Evolutionary conservation across 2,797 vertebrate species (phyloP).

Genomic region (Lepus townsendii): DNA sequence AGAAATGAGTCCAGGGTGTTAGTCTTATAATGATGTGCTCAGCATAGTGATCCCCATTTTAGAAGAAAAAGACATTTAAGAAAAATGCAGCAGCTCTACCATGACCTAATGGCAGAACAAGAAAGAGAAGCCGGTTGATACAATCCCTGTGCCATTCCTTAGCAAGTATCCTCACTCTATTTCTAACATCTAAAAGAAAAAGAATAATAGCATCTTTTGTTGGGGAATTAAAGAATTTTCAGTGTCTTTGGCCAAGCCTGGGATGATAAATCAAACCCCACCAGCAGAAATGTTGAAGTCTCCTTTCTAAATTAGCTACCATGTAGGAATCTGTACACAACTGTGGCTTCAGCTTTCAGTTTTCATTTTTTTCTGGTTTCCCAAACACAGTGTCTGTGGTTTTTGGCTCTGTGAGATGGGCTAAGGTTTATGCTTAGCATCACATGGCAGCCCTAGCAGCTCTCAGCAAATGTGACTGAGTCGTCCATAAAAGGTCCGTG

Average conservation of each 20-base stretch:
- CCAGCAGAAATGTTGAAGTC: not conserved
- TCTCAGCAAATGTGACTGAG: conserved; percentile 48
- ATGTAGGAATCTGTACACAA: conserved; percentile 20
- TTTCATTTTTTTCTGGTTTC: conserved; percentile 30
- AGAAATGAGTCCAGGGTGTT: not conserved
- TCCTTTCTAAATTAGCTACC: conserved; percentile 60
- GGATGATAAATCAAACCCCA: conserved; percentile 50
- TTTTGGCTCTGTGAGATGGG: conserved; percentile 35
- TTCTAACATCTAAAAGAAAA: conserved; percentile 62
- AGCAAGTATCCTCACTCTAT: conserved; percentile 21
- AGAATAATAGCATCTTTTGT: conserved; percentile 38
- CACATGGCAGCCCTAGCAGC: not conserved
- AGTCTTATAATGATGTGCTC: not conserved
- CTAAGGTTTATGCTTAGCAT: conserved; percentile 69
- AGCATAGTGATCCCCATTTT: not conserved
- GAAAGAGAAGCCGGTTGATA: conserved; percentile 50
- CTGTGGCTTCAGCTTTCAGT: conserved; percentile 20
- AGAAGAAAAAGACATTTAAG: conserved; percentile 31
- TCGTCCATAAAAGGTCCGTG: conserved; percentile 67
- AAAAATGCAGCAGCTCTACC: not conserved
- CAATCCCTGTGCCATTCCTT: conserved; percentile 37
- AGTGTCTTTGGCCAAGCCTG: conserved; percentile 46
- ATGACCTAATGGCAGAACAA: conserved; percentile 41
- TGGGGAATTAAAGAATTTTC: conserved; percentile 55
- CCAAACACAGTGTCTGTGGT: not conserved